These are phyloP conservation scores for Drepanosiphum platanoidis DNA, from an alignment of 2,888 invertebrate species.

Conservation along the genomic window DNA sequence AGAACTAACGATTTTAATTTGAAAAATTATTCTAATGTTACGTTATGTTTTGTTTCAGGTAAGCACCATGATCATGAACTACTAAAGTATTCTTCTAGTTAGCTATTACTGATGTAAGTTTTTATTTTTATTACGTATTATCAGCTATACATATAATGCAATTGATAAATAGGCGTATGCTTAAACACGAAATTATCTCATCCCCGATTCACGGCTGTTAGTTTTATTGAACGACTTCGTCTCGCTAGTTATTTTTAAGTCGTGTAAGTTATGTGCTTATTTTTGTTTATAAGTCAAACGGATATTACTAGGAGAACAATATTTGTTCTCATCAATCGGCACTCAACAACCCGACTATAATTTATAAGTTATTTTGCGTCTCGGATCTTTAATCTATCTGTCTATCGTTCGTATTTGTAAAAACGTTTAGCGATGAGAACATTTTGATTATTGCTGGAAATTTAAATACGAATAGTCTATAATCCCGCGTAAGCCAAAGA, in stretches of 20 bases:
- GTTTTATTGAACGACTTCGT: too few relatives aligned
- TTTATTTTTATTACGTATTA: not conserved
- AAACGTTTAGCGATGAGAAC: too few relatives aligned
- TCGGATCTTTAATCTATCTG: too few relatives aligned
- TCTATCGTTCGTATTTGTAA: too few relatives aligned
- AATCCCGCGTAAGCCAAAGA: too few relatives aligned
- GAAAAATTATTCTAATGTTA: not conserved
- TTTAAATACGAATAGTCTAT: not conserved
- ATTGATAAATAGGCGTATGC: too few relatives aligned
- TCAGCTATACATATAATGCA: not conserved
- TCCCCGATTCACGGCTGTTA: too few relatives aligned
- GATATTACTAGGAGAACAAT: not conserved
- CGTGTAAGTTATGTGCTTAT: too few relatives aligned
- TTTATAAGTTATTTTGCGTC: not conserved
- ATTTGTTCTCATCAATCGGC: not conserved
- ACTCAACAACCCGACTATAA: not conserved
- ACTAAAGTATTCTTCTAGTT: not conserved
- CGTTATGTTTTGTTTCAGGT: slow-evolving; percentile 26
- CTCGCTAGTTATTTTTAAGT: too few relatives aligned
- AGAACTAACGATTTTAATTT: slow-evolving; percentile 27
- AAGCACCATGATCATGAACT: slow-evolving; percentile 3
- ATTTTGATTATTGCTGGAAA: too few relatives aligned
- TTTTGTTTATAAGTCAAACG: not conserved
- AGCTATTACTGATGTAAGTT: slow-evolving; percentile 1
- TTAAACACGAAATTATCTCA: too few relatives aligned